Evolutionary conservation across 2,888 invertebrate genomes (phyloP).

Genomic region (Argyra leucocephala): DNA sequence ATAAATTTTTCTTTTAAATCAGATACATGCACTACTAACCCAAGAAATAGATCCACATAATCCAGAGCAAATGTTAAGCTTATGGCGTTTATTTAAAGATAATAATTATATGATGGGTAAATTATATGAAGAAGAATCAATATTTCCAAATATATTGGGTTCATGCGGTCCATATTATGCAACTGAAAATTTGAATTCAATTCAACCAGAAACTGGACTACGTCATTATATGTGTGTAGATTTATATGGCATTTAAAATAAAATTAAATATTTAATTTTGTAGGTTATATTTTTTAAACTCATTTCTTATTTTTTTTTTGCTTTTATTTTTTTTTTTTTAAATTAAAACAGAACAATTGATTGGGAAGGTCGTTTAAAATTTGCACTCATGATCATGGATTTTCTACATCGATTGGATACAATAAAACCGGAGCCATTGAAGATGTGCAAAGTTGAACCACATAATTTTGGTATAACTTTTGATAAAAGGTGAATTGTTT

Average conservation of each 20-base stretch:
- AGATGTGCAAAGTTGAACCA: conserved; percentile 38
- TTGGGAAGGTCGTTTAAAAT: conserved; percentile 37
- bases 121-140: conserved; percentile 39
- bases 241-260: too few species aligned
- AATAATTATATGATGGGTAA: conserved; percentile 43
- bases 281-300: too few species aligned
- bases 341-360: conserved; percentile 31
- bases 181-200: conserved; percentile 35
- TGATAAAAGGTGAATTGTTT: conserved; percentile 30
- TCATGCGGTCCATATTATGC: conserved; percentile 41
- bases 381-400: conserved; percentile 38
- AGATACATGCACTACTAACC: conserved; percentile 38
- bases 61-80: conserved; percentile 38
- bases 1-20: neutral
- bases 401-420: conserved; percentile 38
- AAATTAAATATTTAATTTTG: too few species aligned
- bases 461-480: conserved; percentile 36
- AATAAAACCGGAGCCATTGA: conserved; percentile 39
- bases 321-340: neutral
- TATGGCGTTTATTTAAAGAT: conserved; percentile 40
- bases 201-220: conserved; percentile 34
- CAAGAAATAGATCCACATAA: conserved; percentile 39
- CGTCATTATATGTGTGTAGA: conserved; percentile 36
- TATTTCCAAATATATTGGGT: conserved; percentile 38
- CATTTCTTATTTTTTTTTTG: too few species aligned